Conservation (phyloP, 53 echinoderm and acorn worm species). For the Mesocentrotus franciscanus region DNA sequence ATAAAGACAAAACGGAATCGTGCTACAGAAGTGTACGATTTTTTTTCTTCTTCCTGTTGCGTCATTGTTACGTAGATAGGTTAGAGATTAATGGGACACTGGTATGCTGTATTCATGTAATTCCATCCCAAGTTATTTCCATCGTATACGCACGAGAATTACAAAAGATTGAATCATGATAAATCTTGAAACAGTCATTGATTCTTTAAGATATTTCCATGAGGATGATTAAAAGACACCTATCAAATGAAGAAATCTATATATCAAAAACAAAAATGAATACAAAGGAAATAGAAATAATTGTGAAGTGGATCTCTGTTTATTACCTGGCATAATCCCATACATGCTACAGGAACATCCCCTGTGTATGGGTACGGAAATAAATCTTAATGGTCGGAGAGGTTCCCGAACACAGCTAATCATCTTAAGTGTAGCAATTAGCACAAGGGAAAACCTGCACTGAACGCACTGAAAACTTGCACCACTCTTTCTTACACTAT, state of each 20-base stretch:
- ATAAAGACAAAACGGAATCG: neutral
- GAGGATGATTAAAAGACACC: neutral
- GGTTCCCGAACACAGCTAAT: neutral
- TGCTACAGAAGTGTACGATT: neutral
- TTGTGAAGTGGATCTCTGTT: neutral
- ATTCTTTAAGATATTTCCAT: neutral
- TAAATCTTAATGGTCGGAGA: neutral
- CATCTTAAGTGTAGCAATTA: neutral
- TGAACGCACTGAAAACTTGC: neutral
- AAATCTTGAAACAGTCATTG: neutral
- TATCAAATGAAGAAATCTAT: slow-evolving; percentile 10
- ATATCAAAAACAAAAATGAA: neutral
- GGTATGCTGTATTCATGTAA: neutral
- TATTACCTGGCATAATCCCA: neutral
- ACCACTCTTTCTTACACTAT: neutral
- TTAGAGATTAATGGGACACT: neutral
- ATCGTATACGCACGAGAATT: neutral
- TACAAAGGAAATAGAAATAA: neutral
- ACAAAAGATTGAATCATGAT: neutral
- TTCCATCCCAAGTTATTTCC: neutral
- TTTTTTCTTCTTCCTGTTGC: neutral
- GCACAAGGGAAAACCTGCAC: neutral
- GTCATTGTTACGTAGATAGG: neutral
- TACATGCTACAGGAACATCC: neutral
- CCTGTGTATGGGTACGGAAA: neutral